These are phyloP conservation scores for Epirrita christyi DNA, from an alignment of 2,888 invertebrate genomes.

Conservation along the genomic window DNA sequence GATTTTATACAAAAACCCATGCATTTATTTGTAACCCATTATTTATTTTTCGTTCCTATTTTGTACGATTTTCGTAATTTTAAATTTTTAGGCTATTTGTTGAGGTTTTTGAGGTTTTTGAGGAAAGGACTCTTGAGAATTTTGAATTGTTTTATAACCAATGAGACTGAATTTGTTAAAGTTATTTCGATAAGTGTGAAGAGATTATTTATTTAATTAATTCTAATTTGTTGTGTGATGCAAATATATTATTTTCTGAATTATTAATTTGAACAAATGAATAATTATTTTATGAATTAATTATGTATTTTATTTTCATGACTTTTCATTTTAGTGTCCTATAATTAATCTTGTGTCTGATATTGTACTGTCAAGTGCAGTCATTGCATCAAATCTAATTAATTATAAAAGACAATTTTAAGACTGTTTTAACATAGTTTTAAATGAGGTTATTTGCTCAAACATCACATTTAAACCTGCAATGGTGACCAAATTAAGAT, in stretches of 20 bases:
- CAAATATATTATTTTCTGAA: slow-evolving; percentile 22
- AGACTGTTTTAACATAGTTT: slow-evolving; percentile 66
- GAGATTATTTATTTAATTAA: slow-evolving; percentile 66
- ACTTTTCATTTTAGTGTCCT: slow-evolving; percentile 29
- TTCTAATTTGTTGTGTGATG: slow-evolving; percentile 23
- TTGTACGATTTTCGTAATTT: slow-evolving; percentile 53
- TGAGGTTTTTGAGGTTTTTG: slow-evolving; percentile 71
- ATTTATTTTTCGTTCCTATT: slow-evolving; percentile 48
- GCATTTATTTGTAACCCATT: slow-evolving; percentile 59
- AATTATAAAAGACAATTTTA: slow-evolving; percentile 66
- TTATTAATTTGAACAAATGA: slow-evolving; percentile 28
- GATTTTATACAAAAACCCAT: slow-evolving; percentile 45
- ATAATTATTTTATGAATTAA: slow-evolving; percentile 20
- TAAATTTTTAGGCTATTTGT: slow-evolving; percentile 44
- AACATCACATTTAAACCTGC: slow-evolving; percentile 54
- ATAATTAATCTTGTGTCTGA: slow-evolving; percentile 4
- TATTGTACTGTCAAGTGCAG: slow-evolving; percentile 36
- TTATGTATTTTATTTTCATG: slow-evolving; percentile 44
- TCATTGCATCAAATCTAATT: slow-evolving; percentile 40
- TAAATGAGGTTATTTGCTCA: slow-evolving; percentile 53
- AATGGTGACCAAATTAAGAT: slow-evolving; percentile 44
- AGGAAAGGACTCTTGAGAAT: slow-evolving; percentile 66
- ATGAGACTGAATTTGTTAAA: slow-evolving; percentile 84
- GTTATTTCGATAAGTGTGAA: slow-evolving; percentile 61
- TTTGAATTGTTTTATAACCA: slow-evolving; percentile 70